Evolutionary conservation across 2,113 vertebrate genomes (phyloP).

Genomic region (Pimephales promelas): DNA sequence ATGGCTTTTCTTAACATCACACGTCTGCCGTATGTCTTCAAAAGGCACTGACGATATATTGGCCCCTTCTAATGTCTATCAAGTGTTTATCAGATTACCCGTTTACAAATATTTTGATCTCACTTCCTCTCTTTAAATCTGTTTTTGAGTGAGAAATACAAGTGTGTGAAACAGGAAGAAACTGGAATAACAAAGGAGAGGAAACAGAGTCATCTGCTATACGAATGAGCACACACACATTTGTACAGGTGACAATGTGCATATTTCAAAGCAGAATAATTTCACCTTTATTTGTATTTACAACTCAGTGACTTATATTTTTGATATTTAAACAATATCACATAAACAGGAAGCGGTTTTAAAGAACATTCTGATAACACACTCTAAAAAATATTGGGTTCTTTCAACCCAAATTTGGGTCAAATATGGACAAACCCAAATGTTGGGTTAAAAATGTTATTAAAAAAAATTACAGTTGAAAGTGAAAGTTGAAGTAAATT

Average conservation of each 20-base stretch:
- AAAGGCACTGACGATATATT: background rate
- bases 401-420: no score
- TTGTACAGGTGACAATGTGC: constrained; percentile 37
- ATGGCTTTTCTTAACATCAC: background rate
- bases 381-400: no score
- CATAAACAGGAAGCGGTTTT: background rate
- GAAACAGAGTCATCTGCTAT: constrained; percentile 52
- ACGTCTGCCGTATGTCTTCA: background rate
- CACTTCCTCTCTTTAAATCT: background rate
- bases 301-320: background rate
- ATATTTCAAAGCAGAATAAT: no score
- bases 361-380: background rate
- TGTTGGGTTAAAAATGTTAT: no score
- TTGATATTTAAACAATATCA: background rate
- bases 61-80: background rate
- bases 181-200: constrained; percentile 64
- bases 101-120: background rate
- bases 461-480: no score
- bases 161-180: constrained; percentile 59
- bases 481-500: no score
- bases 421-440: no score
- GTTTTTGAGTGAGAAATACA: constrained; percentile 46
- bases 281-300: background rate
- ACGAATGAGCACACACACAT: constrained; percentile 31
- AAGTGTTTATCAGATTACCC: background rate